Base-by-base conservation (phyloP, 2,888 invertebrate species). In the Mythimna albipuncta region DNA sequence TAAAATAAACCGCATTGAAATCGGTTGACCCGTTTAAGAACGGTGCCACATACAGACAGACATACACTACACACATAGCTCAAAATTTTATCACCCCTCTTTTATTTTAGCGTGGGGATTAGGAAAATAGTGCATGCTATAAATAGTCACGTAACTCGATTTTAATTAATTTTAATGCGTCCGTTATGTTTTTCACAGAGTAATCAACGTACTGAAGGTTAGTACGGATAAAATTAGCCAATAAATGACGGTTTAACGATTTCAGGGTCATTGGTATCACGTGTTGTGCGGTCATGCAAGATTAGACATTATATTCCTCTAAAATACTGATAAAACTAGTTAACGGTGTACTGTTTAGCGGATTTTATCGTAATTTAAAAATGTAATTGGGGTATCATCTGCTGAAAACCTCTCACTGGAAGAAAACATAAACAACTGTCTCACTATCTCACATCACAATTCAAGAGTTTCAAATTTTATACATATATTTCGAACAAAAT, bases 181-280 rank as follows among this genome's bases (percentile, higher is more conserved):
- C 47, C 61, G n/a, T 32, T 41, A 13, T 32, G 11, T 54, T 73
- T 72, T 64, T 35, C 35, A 59, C 6, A 26, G 50, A 55, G 19
- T 32, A 62, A 77, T 64, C 19, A 77, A 54, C 32, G 2, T 57
- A 57, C 62, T 70, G 61, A 62, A 70, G 41, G 64, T 38, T 55
- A 62, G 16, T 65, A 64, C 19, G n/a, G 66, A 71, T 38, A 71
- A 72, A 67, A 54, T 58, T 54, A 21, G 59, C 44, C 61, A 77
- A 71, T 67, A 64, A 64, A 64, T 58, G 32, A 38, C 64, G 21
- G 54, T 62, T 63, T 65, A 21, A 67, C 19, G 58, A 59, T 55
- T 68, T 75, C 79, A 79, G 62, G 70, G 79, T 75, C 85, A 72
- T 44, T 54, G 50, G 62, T 47, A 77, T 75, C 84, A 79, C 79